Base-by-base conservation (phyloP, 1,140 invertebrate species). In the Drosophila chauvacae region DNA sequence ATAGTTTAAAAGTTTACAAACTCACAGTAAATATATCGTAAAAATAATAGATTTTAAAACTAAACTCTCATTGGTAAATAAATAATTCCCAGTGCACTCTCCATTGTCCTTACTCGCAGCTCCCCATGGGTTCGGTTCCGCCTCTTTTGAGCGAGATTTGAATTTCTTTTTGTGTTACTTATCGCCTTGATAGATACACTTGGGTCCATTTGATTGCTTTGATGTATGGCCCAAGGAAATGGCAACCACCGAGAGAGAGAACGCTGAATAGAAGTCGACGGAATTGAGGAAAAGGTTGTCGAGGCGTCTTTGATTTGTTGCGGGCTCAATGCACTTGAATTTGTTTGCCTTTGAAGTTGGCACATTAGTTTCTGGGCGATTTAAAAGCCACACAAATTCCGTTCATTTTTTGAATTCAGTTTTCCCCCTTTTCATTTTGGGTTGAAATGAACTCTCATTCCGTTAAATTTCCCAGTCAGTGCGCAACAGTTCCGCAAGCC, bases 151-250 rank as follows among this genome's bases (percentile, higher is more conserved):
- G 74, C 65, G 48, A 55, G 62, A 78, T 82, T 81, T 81, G 80
- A 81, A 82, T 82, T 82, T 75, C 62, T 64, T 64, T 81, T 77
- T 77, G 44, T 68, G 73, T 77, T 77, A 71, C 75, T 78, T 78
- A 77, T 78, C 75, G 75, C 72, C 64, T 47, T 62, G 74, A 78
- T 78, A 78, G 75, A 78, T 78, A 62, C 74, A 71, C 75, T 78
- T 60, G 78, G 72, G 78, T 75, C 70, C 80, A 76, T 82, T 82
- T 82, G 80, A 82, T 82, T 82, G 69, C 80, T 82, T 82, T 82
- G 80, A 82, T 82, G 80, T 82, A 74, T 82, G 55, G 74, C 59
- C 20, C 10, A 53, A 23, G 41, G 72, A 33, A 56, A 20, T 44
- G 41, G 57, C 41, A 42, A 4, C 45, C 35, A 18, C 6, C 28